These are phyloP conservation scores for Lasioglossum morio DNA, from an alignment of 2,888 invertebrate species.

Conservation along the genomic window DNA sequence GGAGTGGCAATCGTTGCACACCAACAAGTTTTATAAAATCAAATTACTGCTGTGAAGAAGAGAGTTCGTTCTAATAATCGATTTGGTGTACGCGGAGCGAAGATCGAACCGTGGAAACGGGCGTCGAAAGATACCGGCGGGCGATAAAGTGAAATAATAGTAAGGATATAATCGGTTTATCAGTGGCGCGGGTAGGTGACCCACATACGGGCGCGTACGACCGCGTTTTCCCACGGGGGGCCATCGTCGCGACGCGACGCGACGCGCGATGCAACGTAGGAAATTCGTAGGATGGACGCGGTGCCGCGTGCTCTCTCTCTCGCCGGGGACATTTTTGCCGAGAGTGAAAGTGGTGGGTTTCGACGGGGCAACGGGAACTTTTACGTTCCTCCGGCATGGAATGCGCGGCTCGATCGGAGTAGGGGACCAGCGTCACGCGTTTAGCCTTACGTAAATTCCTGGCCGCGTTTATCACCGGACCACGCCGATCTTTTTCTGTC, in stretches of 20 bases:
- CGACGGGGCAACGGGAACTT: conserved; percentile 61
- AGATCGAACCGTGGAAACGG: background rate
- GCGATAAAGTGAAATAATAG: background rate
- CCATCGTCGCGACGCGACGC: background rate
- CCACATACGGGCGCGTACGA: background rate
- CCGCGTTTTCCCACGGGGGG: background rate
- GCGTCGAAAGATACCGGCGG: background rate
- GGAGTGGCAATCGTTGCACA: too few species aligned
- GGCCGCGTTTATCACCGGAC: conserved; percentile 30
- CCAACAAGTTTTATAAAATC: background rate
- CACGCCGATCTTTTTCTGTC: background rate
- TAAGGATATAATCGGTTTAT: background rate
- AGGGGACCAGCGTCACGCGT: conserved; percentile 1
- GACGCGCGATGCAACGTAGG: background rate
- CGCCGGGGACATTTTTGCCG: conserved; percentile 61
- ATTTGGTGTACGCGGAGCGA: too few species aligned
- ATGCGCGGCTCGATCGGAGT: conserved; percentile 37
- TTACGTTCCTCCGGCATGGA: conserved; percentile 57
- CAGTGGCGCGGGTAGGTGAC: background rate
- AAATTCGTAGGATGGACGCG: background rate
- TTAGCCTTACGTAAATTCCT: conserved; percentile 53
- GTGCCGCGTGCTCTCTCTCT: conserved; percentile 19
- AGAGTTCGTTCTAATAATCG: too few species aligned
- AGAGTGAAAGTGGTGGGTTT: conserved; percentile 68
- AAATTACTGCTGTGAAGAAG: background rate